Base-by-base conservation (phyloP, 2,113 vertebrate genomes). In the Scopus umbretta region DNA sequence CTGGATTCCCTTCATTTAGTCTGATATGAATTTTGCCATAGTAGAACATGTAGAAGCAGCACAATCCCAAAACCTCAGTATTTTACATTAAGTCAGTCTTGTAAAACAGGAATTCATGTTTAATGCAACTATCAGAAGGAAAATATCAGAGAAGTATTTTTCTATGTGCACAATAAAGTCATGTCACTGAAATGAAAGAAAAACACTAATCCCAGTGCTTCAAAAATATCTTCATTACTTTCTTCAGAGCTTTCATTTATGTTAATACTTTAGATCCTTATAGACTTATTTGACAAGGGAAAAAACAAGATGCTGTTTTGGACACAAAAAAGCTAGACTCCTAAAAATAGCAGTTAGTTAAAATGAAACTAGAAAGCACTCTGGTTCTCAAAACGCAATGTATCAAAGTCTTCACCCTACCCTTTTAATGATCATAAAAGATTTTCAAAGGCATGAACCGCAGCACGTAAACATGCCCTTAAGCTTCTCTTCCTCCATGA, bases 401-500 rank as follows among this genome's bases (percentile, higher is more conserved):
- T 50, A 95, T 85, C 70, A 79, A 96, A 89, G 86, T 23, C 61
- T 85, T 91, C 73, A 75, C 36, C 30, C 36, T 71, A 59, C 29
- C 56, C 65, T 79, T 94, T 85, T 79, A 95, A 94, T 17, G 65
- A 94, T 81, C 65, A 63, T 76, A 75, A 61, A 82, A 83, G 27
- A 89, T 61, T 80, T 94, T 95, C 78, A 94, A 96, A 96, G 73
- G 74, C 71, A 62, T 42, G 49, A 96, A 72, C 53, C 49, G 58
- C 65, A 76, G 66, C 66, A 76, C 0, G 0, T 66, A 94, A 95
- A 94, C n/a, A 92, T 1, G 5, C 53, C 85, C 79, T 56, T 58
- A 86, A 93, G 90, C 49, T 72, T 91, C 50, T 92, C 72, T 88
- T 78, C 45, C 45, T 72, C n/a, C 2, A 2, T 42, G 43, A 88